Percentiles rank a stretch among this genome's conserved stretches.
Evolutionary conservation across 2,888 invertebrate species (phyloP).

Genomic region (Lycocerus yunnanus): DNA sequence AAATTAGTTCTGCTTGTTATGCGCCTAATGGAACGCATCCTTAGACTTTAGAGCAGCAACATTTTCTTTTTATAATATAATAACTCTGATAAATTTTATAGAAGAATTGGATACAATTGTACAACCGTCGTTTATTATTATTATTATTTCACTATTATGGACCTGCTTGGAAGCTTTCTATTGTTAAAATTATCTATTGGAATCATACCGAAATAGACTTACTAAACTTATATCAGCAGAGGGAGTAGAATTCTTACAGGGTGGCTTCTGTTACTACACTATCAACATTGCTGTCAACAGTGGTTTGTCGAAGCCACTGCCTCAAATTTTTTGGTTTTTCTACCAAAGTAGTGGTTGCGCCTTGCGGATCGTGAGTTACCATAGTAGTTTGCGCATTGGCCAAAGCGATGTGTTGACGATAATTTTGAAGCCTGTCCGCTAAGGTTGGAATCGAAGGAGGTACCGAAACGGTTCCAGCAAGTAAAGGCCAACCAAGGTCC

Average conservation of each 20-base stretch:
- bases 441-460: slow-evolving; percentile 56
- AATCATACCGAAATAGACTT: neutral
- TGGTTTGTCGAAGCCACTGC: slow-evolving; percentile 67
- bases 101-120: neutral
- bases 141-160: neutral
- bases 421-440: slow-evolving; percentile 61
- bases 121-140: neutral
- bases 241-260: slow-evolving; percentile 37
- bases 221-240: neutral
- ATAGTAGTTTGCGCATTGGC: slow-evolving; percentile 56
- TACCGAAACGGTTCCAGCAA: slow-evolving; percentile 50
- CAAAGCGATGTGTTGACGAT: slow-evolving; percentile 59
- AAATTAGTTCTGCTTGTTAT: neutral
- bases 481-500: slow-evolving; percentile 60
- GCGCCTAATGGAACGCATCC: neutral
- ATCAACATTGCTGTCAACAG: slow-evolving; percentile 42
- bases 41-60: neutral
- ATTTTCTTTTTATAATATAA: neutral
- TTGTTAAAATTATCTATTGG: neutral
- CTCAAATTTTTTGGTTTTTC: slow-evolving; percentile 68
- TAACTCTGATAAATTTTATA: neutral
- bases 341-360: slow-evolving; percentile 65
- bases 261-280: slow-evolving; percentile 45
- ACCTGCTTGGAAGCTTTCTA: neutral
- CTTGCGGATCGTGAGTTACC: slow-evolving; percentile 57